Conservation (phyloP, 2,888 invertebrate genomes). For the Hypomecis atomaria region DNA sequence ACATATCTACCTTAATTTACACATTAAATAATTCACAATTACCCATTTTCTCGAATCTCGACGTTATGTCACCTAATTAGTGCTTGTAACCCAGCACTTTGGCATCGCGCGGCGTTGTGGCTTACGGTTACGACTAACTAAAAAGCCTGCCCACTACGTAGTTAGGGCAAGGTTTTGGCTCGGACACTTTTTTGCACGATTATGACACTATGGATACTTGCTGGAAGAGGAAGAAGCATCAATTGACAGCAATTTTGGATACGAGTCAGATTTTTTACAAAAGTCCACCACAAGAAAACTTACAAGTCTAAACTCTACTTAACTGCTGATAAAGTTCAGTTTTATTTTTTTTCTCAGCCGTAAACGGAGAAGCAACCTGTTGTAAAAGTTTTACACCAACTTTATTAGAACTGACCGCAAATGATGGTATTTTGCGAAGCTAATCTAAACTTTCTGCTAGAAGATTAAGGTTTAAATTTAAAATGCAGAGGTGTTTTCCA, state of each 20-base stretch:
- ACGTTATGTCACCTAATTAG: too few relatives aligned
- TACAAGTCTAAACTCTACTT: background rate
- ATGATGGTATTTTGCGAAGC: slow-evolving; percentile 2
- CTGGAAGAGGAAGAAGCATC: too few relatives aligned
- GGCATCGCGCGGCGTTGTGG: too few relatives aligned
- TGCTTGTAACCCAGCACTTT: too few relatives aligned
- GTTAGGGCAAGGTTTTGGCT: too few relatives aligned
- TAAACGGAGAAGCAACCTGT: slow-evolving; percentile 58
- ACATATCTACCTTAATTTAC: too few relatives aligned
- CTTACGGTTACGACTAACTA: too few relatives aligned
- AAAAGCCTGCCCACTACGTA: too few relatives aligned
- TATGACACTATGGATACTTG: too few relatives aligned
- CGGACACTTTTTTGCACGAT: too few relatives aligned
- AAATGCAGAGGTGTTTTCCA: slow-evolving; percentile 7
- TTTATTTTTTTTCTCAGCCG: slow-evolving; percentile 52
- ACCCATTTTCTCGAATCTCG: too few relatives aligned
- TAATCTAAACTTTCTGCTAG: background rate
- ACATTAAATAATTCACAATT: too few relatives aligned
- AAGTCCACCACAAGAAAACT: background rate
- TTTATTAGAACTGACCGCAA: slow-evolving; percentile 46
- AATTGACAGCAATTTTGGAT: background rate
- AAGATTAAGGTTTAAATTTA: slow-evolving; percentile 2
- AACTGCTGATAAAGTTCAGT: slow-evolving; percentile 52
- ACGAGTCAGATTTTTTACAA: background rate
- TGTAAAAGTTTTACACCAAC: slow-evolving; percentile 66